Conservation (phyloP, 2,888 invertebrate species). For the Timema podura region DNA sequence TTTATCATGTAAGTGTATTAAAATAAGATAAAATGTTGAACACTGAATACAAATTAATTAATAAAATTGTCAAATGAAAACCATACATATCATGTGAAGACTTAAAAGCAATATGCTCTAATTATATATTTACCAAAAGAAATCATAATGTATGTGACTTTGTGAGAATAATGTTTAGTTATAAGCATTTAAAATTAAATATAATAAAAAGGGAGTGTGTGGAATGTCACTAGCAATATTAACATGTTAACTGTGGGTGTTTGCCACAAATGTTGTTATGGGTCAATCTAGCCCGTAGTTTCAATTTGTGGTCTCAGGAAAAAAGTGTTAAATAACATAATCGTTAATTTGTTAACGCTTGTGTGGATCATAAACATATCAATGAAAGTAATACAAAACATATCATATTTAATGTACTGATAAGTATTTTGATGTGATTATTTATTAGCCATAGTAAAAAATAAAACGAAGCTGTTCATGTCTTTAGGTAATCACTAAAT, state of each 20-base stretch:
- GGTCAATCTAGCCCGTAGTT: slow-evolving; percentile 23
- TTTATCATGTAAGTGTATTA: slow-evolving; percentile 15
- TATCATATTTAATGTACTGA: slow-evolving; percentile 18
- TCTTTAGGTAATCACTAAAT: slow-evolving; percentile 8
- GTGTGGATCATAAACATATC: slow-evolving; percentile 19
- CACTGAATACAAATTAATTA: slow-evolving; percentile 6
- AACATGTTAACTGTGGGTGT: slow-evolving; percentile 9
- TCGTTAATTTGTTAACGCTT: slow-evolving; percentile 14
- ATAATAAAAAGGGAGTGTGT: neutral
- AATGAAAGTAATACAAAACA: slow-evolving; percentile 7
- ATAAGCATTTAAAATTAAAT: slow-evolving; percentile 11
- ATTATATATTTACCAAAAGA: slow-evolving; percentile 4
- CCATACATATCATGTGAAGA: slow-evolving; percentile 31
- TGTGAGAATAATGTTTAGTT: slow-evolving; percentile 14
- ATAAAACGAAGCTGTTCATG: slow-evolving; percentile 3
- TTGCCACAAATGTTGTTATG: slow-evolving; percentile 18
- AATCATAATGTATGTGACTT: slow-evolving; percentile 1
- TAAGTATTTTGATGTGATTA: slow-evolving; percentile 22
- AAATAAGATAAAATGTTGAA: neutral
- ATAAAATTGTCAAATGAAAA: slow-evolving; percentile 1
- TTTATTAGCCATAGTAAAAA: slow-evolving; percentile 21
- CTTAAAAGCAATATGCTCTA: slow-evolving; percentile 29
- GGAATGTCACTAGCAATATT: slow-evolving; percentile 19
- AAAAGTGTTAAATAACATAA: slow-evolving; percentile 13
- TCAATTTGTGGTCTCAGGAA: slow-evolving; percentile 28